phyloP scores from a whole-genome alignment of 2,113 vertebrate genomes.

The western clawed frog (Xenopus tropicalis) region UCB_Xtro_10.0 CM004449.2:88676001-88676500 shows the following conservation, averaged over 20 bases:
- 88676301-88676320: constrained; percentile 26
- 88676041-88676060: constrained; percentile 23
- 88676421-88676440: constrained; percentile 27
- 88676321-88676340: constrained; percentile 7
- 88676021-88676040: constrained; percentile 31
- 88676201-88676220: constrained; percentile 19
- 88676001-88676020: background rate
- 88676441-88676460: constrained; percentile 40
- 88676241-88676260: constrained; percentile 9
- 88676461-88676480: constrained; percentile 30
- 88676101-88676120: constrained; percentile 26
- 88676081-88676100: constrained; percentile 11
- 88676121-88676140: constrained; percentile 17
- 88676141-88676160: constrained; percentile 27
- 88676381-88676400: constrained; percentile 31
- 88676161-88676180: constrained; percentile 18
- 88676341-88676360: constrained; percentile 31
- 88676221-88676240: constrained; percentile 25
- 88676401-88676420: constrained; percentile 39
- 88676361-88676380: constrained; percentile 40
- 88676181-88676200: constrained; percentile 39
- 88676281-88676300: constrained; percentile 10
- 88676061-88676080: constrained; percentile 26
- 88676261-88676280: constrained; percentile 37
- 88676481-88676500: constrained; percentile 31